Evolutionary conservation across 2,888 invertebrate genomes (phyloP), one percentile per base, ranked within the genome.

Genomic region (Ethmia dodecea): DNA sequence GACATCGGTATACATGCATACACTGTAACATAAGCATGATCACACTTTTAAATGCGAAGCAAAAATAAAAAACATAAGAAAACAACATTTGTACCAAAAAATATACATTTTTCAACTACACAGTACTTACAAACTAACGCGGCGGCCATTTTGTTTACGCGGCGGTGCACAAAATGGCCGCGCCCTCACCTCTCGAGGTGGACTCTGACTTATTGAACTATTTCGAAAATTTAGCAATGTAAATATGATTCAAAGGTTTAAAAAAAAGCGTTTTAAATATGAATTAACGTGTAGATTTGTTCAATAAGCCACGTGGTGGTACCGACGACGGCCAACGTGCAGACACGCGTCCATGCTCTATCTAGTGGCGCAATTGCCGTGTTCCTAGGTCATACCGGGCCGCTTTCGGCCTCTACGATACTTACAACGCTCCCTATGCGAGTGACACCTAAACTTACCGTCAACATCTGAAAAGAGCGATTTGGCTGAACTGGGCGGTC

Each of bases 391-490:
- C 47, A 30, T 10, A 9, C 27, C 12, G 22, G 16, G 29, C 32
- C 36, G 42, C 27, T 48, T 55, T 49, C 52, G 47, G 40, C 35
- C 38, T 54, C 42, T n/a, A n/a, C n/a, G n/a, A 58, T 70, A 71
- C 72, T 72, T 65, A 72, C 74, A 60, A 47, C 12, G 42, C 52
- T 54, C 60, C 70, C 74, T 72, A 74, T 60, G 63, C 61, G 66
- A 60, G 62, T 65, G 69, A 64, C 70, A 77, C 73, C 81, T 80
- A 78, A 54, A 84, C 86, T 84, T 84, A 86, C 86, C 84, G 86
- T 84, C 75, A 86, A 80, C 83, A 84, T 86, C 86, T 84, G 84
- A 80, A 84, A 86, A 83, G 81, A 84, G 76, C 71, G 76, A 65
- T 67, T 66, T 64, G 63, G 61, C 76, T 76, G 70, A 67, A 70